Evolutionary conservation across 92 coral and sea anemone genomes (phyloP).

Genomic region (Scolanthus callimorphus): DNA sequence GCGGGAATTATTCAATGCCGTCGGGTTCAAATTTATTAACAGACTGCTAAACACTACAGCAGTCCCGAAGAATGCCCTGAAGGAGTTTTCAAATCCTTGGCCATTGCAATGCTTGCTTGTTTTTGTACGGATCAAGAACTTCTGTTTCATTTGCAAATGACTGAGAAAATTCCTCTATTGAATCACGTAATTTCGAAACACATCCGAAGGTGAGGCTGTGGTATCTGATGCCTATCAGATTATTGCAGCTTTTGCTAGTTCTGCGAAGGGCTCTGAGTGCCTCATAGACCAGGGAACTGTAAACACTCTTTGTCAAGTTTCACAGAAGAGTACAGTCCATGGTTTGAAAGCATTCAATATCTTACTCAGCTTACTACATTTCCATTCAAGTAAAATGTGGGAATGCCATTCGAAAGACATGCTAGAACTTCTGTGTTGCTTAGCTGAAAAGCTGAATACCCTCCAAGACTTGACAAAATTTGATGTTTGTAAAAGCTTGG

Average conservation of each 20-base stretch:
- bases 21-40: conserved; percentile 78
- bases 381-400: conserved; percentile 46
- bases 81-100: conserved; percentile 64
- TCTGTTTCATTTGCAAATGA: conserved; percentile 65
- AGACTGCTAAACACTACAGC: conserved; percentile 57
- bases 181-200: conserved; percentile 34
- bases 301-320: conserved; percentile 27
- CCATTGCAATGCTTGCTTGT: conserved; percentile 78
- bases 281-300: conserved; percentile 32
- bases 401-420: conserved; percentile 20
- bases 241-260: conserved; percentile 47
- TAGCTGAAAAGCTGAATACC: conserved; percentile 42
- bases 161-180: conserved; percentile 51
- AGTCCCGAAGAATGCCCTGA: conserved; percentile 56
- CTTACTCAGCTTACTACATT: conserved; percentile 46
- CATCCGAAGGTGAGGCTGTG: conserved; percentile 4
- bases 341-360: conserved; percentile 31
- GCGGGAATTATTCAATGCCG: conserved; percentile 60
- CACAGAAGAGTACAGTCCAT: neutral
- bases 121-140: conserved; percentile 78
- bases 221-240: conserved; percentile 56
- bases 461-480: conserved; percentile 67
- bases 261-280: conserved; percentile 48
- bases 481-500: conserved; percentile 49
- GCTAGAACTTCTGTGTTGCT: conserved; percentile 15